Conservation (phyloP, 2,888 invertebrate species). For the Limulus polyphemus region DNA sequence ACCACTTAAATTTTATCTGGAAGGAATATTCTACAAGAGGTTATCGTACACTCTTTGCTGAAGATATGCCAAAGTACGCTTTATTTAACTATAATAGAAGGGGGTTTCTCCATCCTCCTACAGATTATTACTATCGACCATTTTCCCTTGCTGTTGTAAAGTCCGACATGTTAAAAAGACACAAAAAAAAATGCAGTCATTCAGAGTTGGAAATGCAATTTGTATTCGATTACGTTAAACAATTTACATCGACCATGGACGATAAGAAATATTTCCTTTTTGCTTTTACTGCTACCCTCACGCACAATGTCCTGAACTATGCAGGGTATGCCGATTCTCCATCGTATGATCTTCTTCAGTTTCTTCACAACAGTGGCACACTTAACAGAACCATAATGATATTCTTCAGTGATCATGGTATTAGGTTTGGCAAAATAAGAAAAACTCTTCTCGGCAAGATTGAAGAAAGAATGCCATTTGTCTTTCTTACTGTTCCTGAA, state of each 20-base stretch:
- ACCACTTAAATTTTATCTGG: conserved; percentile 34
- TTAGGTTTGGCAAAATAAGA: conserved; percentile 35
- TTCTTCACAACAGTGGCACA: conserved; percentile 43
- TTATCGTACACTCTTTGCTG: conserved; percentile 34
- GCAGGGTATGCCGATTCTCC: conserved; percentile 33
- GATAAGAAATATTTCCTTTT: conserved; percentile 30
- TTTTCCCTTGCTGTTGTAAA: conserved; percentile 33
- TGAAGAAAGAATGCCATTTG: conserved; percentile 74
- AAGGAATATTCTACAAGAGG: conserved; percentile 31
- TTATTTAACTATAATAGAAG: conserved; percentile 35
- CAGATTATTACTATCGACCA: conserved; percentile 35
- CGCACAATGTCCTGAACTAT: conserved; percentile 34
- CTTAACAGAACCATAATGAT: conserved; percentile 56
- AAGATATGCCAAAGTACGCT: conserved; percentile 33
- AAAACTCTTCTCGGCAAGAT: conserved; percentile 47
- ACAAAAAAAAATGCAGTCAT: conserved; percentile 15
- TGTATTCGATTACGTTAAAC: conserved; percentile 15
- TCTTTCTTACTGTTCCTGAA: conserved; percentile 57
- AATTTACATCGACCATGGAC: conserved; percentile 17
- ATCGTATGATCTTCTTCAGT: conserved; percentile 43
- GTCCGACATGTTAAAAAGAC: conserved; percentile 21
- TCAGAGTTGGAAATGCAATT: conserved; percentile 18
- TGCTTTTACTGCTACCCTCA: conserved; percentile 34
- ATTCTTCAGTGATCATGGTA: conserved; percentile 39
- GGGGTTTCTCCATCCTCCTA: conserved; percentile 34